Conservation (phyloP, 37 sponge, comb jelly and placozoan genomes). For the Halisarca cf. caerulea region DNA sequence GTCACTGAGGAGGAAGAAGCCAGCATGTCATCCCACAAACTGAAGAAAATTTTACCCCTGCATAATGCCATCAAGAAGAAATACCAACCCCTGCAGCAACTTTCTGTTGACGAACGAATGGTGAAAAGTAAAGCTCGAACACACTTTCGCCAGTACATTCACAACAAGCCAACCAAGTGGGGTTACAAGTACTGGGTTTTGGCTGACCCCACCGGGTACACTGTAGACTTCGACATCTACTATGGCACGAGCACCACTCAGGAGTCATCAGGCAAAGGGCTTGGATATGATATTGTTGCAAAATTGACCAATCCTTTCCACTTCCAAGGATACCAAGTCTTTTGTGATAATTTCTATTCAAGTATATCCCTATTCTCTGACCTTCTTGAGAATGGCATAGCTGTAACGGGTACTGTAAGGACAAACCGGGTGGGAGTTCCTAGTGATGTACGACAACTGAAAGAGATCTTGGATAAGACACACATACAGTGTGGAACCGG, state of each 20-base stretch:
- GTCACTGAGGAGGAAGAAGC: conserved; percentile 31
- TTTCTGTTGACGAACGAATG: conserved; percentile 51
- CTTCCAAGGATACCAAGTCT: conserved; percentile 19
- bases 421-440: conserved; percentile 15
- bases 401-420: conserved; percentile 7
- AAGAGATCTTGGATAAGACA: not conserved
- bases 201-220: conserved; percentile 36
- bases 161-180: conserved; percentile 57
- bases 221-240: conserved; percentile 38
- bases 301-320: conserved; percentile 1
- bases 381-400: not conserved
- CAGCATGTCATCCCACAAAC: not conserved
- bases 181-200: conserved; percentile 51
- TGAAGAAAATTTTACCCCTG: conserved; percentile 33
- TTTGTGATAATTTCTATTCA: conserved; percentile 21
- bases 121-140: conserved; percentile 31
- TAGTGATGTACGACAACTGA: not conserved
- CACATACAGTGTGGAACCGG: conserved; percentile 19
- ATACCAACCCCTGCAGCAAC: not conserved
- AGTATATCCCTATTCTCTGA: not conserved
- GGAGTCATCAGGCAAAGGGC: not conserved
- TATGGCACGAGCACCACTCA: conserved; percentile 4
- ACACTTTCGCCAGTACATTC: conserved; percentile 28
- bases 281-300: conserved; percentile 15
- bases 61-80: not conserved